These are phyloP conservation scores for Habropoda laboriosa DNA, from an alignment of 1,140 invertebrate species.

Conservation along the genomic window DNA sequence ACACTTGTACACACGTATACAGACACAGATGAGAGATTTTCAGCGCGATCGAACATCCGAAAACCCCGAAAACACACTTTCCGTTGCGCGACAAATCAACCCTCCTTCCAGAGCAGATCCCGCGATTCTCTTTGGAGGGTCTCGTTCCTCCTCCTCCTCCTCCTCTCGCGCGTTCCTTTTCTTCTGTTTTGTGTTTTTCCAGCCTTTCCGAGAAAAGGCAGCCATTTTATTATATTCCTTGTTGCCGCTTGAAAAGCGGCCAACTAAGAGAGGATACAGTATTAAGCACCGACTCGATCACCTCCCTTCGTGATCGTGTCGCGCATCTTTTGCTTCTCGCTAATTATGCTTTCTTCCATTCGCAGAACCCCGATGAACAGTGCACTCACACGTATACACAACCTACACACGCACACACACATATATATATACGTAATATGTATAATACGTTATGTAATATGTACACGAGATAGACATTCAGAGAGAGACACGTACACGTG, in stretches of 20 bases:
- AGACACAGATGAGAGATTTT: neutral
- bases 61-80: too few relatives aligned
- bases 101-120: too few relatives aligned
- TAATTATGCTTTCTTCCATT: constrained; percentile 45
- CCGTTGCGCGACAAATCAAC: too few relatives aligned
- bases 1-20: too few relatives aligned
- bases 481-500: constrained; percentile 16
- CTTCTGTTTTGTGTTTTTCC: too few relatives aligned
- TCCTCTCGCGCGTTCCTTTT: too few relatives aligned
- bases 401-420: neutral
- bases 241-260: constrained; percentile 26
- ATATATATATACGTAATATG: neutral
- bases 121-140: too few relatives aligned
- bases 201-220: constrained; percentile 54
- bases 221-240: constrained; percentile 63
- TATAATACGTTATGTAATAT: too few relatives aligned
- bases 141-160: too few relatives aligned
- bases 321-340: constrained; percentile 54
- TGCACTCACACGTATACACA: neutral
- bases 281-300: constrained; percentile 55
- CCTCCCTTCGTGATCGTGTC: constrained; percentile 17
- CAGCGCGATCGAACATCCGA: too few relatives aligned
- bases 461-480: constrained; percentile 22
- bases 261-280: constrained; percentile 47
- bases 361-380: constrained; percentile 28